phyloP scores from a whole-genome alignment of 2,113 vertebrate genomes.

The Pao palembangensis region DNA sequence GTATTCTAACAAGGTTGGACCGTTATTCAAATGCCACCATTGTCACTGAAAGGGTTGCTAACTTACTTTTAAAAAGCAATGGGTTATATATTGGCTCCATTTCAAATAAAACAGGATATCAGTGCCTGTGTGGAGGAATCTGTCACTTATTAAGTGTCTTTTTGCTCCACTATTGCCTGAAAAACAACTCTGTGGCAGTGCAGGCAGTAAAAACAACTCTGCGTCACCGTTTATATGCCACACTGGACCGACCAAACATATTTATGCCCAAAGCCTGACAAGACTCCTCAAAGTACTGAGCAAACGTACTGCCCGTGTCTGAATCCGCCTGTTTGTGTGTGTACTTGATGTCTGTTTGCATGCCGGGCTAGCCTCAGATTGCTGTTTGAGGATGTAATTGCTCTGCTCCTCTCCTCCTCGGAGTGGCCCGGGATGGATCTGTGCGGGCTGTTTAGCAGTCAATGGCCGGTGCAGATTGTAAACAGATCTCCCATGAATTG shows the following conservation, averaged over 20 bases:
- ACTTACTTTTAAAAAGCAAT: too few relatives aligned
- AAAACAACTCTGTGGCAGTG: not conserved
- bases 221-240: slow-evolving; percentile 32
- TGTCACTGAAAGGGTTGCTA: too few relatives aligned
- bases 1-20: too few relatives aligned
- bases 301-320: slow-evolving; percentile 66
- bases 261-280: slow-evolving; percentile 58
- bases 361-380: slow-evolving; percentile 68
- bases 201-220: slow-evolving; percentile 38
- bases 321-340: slow-evolving; percentile 66
- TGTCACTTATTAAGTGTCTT: not conserved
- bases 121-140: not conserved
- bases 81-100: too few relatives aligned
- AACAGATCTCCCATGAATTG: slow-evolving; percentile 83
- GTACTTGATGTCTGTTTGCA: slow-evolving; percentile 71
- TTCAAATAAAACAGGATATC: not conserved
- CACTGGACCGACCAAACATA: slow-evolving; percentile 54
- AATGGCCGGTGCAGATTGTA: slow-evolving; percentile 78
- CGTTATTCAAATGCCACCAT: too few relatives aligned
- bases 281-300: slow-evolving; percentile 61
- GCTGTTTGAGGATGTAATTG: slow-evolving; percentile 79
- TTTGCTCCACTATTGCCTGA: not conserved
- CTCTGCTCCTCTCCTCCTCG: slow-evolving; percentile 74
- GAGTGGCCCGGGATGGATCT: slow-evolving; percentile 73
- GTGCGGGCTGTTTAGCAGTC: slow-evolving; percentile 77